These are phyloP conservation scores for Dasysyrphus albostriatus DNA, from an alignment of 2,888 invertebrate species.

Conservation along the genomic window DNA sequence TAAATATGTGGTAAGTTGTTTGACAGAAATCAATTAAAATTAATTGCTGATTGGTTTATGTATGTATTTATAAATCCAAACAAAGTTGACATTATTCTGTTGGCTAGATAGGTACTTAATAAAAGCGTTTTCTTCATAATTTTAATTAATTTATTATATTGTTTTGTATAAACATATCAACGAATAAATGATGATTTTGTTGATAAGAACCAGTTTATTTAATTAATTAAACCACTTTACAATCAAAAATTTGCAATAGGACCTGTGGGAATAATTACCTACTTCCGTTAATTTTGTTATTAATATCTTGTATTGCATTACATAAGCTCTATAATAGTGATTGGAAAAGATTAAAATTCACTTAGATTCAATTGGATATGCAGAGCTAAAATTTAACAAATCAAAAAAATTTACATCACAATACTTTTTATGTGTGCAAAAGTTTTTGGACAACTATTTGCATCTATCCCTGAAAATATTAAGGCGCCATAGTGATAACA, in stretches of 20 bases:
- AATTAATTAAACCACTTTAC: not conserved
- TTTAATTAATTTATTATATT: not conserved
- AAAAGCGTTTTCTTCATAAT: not conserved
- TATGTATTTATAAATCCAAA: not conserved
- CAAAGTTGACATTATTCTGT: not conserved
- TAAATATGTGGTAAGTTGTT: not conserved
- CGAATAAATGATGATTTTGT: not conserved
- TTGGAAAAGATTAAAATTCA: too few species aligned
- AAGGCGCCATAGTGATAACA: too few species aligned
- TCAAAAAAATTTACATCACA: too few species aligned
- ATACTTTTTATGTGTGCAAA: too few species aligned
- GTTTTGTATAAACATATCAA: not conserved
- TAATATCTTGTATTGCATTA: too few species aligned
- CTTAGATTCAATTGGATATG: too few species aligned
- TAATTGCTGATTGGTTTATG: not conserved
- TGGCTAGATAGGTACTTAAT: not conserved
- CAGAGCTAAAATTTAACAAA: too few species aligned
- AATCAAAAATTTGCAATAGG: not conserved
- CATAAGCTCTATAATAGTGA: too few species aligned
- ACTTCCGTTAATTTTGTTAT: not conserved
- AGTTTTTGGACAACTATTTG: too few species aligned
- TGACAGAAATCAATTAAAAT: constrained; percentile 9
- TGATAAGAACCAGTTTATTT: not conserved
- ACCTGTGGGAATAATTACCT: not conserved
- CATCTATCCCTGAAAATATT: too few species aligned